Evolutionary conservation across 2,797 vertebrate genomes (phyloP).

Genomic region (Pseudocheirus occidentalis): DNA sequence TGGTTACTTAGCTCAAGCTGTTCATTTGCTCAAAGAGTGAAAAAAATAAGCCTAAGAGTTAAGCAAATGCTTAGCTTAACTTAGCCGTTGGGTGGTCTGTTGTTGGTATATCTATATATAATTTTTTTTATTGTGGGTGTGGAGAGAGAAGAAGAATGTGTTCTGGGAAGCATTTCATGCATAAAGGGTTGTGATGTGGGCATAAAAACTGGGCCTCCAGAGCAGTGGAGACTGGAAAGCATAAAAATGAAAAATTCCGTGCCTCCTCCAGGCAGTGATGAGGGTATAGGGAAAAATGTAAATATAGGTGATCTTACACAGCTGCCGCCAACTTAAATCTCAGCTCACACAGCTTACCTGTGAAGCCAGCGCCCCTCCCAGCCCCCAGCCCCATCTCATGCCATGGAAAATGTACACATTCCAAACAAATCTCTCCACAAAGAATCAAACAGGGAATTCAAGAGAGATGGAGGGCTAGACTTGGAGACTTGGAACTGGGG

Average conservation of each 20-base stretch:
- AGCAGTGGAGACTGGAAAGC: neutral
- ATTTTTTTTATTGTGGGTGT: neutral
- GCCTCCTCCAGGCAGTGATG: neutral
- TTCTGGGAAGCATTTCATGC: neutral
- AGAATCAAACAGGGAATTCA: neutral
- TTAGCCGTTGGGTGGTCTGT: neutral
- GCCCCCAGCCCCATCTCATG: neutral
- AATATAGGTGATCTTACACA: neutral
- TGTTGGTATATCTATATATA: neutral
- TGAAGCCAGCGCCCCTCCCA: neutral
- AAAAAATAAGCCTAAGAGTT: neutral
- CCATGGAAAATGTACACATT: neutral
- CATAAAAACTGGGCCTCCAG: neutral
- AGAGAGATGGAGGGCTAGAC: neutral
- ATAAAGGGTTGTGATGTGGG: neutral
- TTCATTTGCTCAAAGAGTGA: neutral
- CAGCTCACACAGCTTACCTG: neutral
- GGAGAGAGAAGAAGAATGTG: neutral
- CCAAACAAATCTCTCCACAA: constrained; percentile 16
- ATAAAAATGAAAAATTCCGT: neutral
- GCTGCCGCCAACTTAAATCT: neutral
- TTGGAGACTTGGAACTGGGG: neutral
- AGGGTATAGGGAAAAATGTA: neutral
- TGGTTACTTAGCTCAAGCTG: neutral
- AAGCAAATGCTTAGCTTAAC: neutral